A percentile compares a stretch with the other conserved stretches of the same genome.
These are phyloP conservation scores for Drosophila aldrichi DNA, from an alignment of 2,888 invertebrate genomes.

Conservation along the genomic window DNA sequence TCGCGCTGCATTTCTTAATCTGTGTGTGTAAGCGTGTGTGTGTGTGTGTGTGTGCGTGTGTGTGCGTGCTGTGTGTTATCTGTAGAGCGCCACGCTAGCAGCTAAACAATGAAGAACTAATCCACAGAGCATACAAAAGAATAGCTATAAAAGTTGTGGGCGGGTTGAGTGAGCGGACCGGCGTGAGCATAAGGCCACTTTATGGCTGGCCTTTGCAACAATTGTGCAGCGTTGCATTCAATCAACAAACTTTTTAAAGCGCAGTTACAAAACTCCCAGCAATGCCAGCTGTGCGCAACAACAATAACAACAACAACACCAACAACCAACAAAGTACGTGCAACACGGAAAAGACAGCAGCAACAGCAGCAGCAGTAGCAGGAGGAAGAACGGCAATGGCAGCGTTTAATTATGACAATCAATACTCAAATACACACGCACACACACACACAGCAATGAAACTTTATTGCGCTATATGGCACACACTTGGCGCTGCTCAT, in stretches of 20 bases:
- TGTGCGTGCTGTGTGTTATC: constrained; percentile 55
- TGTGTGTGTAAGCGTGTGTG: constrained; percentile 3
- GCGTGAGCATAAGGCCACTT: constrained; percentile 66
- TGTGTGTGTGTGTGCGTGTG: constrained; percentile 3
- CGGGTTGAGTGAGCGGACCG: constrained; percentile 3
- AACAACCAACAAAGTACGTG: constrained; percentile 47
- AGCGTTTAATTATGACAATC: constrained; percentile 79
- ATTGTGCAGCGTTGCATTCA: constrained; percentile 79
- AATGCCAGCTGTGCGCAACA: constrained; percentile 42
- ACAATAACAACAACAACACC: constrained; percentile 22
- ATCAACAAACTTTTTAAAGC: constrained; percentile 79
- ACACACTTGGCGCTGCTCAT: constrained; percentile 41
- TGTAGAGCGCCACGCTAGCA: constrained; percentile 71
- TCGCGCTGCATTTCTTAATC: constrained; percentile 43
- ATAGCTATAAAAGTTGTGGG: constrained; percentile 75
- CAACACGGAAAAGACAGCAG: constrained; percentile 40
- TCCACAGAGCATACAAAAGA: constrained; percentile 78
- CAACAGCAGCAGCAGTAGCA: constrained; percentile 25
- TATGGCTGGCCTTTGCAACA: constrained; percentile 79
- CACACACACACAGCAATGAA: constrained; percentile 26
- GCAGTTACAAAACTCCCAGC: constrained; percentile 72
- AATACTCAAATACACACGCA: constrained; percentile 57
- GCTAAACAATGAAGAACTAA: constrained; percentile 80
- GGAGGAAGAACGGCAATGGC: constrained; percentile 31
- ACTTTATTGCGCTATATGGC: constrained; percentile 43